These are phyloP conservation scores for Aspiorhynchus laticeps DNA, from an alignment of 2,113 vertebrate species.

Conservation along the genomic window DNA sequence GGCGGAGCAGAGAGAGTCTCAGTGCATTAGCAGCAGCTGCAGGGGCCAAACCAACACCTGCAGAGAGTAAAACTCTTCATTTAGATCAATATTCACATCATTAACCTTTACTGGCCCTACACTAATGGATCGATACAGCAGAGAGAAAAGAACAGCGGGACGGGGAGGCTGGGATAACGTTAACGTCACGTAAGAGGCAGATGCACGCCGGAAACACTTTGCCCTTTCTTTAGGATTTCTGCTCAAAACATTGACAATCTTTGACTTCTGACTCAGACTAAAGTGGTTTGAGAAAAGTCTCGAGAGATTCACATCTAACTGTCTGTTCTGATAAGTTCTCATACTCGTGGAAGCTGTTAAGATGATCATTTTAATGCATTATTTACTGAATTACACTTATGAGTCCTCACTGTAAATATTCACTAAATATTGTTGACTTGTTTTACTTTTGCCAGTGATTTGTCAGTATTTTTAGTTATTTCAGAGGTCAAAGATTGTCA, in stretches of 20 bases:
- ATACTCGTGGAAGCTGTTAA: not conserved
- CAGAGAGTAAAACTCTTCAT: conserved; percentile 73
- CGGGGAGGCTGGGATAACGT: not conserved
- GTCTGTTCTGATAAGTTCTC: not conserved
- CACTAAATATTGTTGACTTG: no score
- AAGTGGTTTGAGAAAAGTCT: not conserved
- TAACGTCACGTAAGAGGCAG: not conserved
- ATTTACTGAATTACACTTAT: not conserved
- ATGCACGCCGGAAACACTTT: not conserved
- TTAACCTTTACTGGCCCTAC: conserved; percentile 75
- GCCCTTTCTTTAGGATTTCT: not conserved
- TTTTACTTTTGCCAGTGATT: no score
- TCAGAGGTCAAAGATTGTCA: no score
- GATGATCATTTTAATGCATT: not conserved
- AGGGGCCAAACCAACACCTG: conserved; percentile 44
- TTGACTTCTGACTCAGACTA: not conserved
- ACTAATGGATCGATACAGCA: conserved; percentile 65
- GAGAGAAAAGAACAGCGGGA: not conserved
- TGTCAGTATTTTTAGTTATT: no score
- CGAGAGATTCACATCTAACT: not conserved
- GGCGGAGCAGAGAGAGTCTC: not conserved
- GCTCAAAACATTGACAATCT: not conserved
- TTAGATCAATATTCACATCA: conserved; percentile 72
- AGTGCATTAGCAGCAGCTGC: conserved; percentile 7
- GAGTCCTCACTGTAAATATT: no score